Base-by-base conservation (phyloP, 2,113 vertebrate species). In the Ptilorrhoa leucosticta region DNA sequence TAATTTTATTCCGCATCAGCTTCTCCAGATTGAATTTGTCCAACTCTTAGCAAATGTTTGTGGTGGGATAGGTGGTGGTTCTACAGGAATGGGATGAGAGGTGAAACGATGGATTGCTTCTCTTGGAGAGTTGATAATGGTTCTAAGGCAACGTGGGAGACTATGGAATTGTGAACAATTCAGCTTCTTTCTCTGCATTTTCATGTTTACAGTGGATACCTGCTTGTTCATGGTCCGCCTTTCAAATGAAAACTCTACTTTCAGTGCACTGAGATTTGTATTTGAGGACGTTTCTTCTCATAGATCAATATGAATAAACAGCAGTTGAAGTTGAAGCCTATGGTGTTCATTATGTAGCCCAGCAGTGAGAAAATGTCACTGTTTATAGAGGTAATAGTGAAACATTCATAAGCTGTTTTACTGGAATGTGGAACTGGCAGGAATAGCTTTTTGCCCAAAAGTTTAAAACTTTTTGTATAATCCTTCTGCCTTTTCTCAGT, bases 211-310 rank as follows among this genome's bases (percentile, higher is more conserved):
- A 11, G 37, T 15, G 69, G 22, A 3, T 30, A 5, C 0, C 9
- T 84, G 31, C 60, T 42, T 60, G 45, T n/a, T 64, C 21, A 1
- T 8, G 53, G 18, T 15, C 31, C 57, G 61, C 65, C 42, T 68
- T 57, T 54, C 24, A 3, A 18, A 6, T 35, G 65, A 9, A 39
- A 53, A 20, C 22, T 79, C 28, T 13, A 1, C 47, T 63, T 39
- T 2, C 12, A 20, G 51, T 30, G 60, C 31, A 10, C 21, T 33
- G n/a, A 51, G 42, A 27, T 31, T 11, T 0, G 0, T 8, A 4
- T 83, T 48, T 47, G 47, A 61, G 70, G 66, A 33, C 14, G 9
- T 20, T 35, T 54, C n/a, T 81, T 19, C 44, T 85, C 18, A 19
- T 4, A 37, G 53, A 64, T 69, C 15, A 17, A 0, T 37, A 2